Percentiles rank a stretch among this genome's conserved stretches.
Conservation (phyloP, 2,113 vertebrate species). For the Sialia sialis region DNA sequence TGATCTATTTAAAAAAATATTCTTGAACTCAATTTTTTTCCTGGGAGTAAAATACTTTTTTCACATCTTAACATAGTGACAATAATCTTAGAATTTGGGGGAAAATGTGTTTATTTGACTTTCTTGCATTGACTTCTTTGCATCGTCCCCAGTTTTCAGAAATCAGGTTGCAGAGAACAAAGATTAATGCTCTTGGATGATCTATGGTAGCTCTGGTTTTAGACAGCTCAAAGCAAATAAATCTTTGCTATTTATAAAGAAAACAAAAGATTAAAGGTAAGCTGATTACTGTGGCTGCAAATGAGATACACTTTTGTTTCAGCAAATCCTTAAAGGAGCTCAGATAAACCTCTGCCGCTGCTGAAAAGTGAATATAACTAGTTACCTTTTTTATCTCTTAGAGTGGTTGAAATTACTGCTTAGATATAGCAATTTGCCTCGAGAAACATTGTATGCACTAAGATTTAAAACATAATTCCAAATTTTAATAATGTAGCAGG, state of each 20-base stretch:
- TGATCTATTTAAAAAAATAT: background rate
- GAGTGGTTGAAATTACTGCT: background rate
- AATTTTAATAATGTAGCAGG: slow-evolving; percentile 33
- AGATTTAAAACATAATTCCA: slow-evolving; percentile 7
- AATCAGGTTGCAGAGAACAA: background rate
- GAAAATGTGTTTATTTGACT: background rate
- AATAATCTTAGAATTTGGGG: background rate
- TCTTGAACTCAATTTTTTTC: background rate
- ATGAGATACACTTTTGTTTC: slow-evolving; percentile 7
- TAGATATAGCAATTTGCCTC: background rate
- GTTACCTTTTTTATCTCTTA: background rate
- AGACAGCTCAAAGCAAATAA: slow-evolving; percentile 9
- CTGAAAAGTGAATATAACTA: background rate
- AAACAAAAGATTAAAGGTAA: slow-evolving; percentile 53
- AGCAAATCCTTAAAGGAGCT: slow-evolving; percentile 11
- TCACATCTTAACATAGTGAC: background rate
- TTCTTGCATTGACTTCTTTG: background rate
- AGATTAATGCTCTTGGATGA: slow-evolving; percentile 17
- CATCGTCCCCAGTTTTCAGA: background rate
- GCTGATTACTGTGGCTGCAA: slow-evolving; percentile 42
- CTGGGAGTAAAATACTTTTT: background rate
- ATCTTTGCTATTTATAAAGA: slow-evolving; percentile 40
- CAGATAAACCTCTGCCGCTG: background rate
- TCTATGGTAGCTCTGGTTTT: slow-evolving; percentile 2
- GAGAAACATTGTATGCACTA: background rate